Conservation (phyloP, 2,888 invertebrate species). For the Anarsia innoxiella region DNA sequence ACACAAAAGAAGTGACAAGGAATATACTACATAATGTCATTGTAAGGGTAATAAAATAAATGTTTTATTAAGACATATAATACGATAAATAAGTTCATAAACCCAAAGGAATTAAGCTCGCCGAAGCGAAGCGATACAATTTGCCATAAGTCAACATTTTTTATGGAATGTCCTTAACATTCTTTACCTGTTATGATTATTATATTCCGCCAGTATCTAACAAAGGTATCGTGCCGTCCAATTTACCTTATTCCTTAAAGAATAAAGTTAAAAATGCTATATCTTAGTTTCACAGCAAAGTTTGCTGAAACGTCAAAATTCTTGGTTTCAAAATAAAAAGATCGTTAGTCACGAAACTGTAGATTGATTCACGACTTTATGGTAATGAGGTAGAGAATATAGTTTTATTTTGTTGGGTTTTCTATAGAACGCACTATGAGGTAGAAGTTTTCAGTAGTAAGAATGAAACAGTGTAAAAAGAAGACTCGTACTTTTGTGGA, state of each 20-base stretch:
- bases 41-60: slow-evolving; percentile 25
- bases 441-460: too few relatives aligned
- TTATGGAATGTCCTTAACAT: slow-evolving; percentile 32
- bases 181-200: slow-evolving; percentile 15
- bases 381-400: neutral
- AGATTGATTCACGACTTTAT: slow-evolving; percentile 1
- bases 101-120: slow-evolving; percentile 38
- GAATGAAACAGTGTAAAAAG: too few relatives aligned
- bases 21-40: slow-evolving; percentile 22
- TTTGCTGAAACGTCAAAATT: slow-evolving; percentile 8
- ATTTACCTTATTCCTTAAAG: neutral
- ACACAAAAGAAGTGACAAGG: too few relatives aligned
- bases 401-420: neutral
- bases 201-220: slow-evolving; percentile 20
- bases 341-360: neutral
- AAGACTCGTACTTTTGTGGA: too few relatives aligned
- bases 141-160: slow-evolving; percentile 43
- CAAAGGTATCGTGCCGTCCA: slow-evolving; percentile 7
- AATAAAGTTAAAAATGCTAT: neutral
- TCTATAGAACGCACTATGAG: neutral
- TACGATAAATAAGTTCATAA: slow-evolving; percentile 20
- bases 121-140: slow-evolving; percentile 38
- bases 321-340: neutral
- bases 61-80: slow-evolving; percentile 29
- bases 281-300: neutral